phyloP scores from a whole-genome alignment of 2,113 vertebrate species.

The Saguinus imperator region DNA sequence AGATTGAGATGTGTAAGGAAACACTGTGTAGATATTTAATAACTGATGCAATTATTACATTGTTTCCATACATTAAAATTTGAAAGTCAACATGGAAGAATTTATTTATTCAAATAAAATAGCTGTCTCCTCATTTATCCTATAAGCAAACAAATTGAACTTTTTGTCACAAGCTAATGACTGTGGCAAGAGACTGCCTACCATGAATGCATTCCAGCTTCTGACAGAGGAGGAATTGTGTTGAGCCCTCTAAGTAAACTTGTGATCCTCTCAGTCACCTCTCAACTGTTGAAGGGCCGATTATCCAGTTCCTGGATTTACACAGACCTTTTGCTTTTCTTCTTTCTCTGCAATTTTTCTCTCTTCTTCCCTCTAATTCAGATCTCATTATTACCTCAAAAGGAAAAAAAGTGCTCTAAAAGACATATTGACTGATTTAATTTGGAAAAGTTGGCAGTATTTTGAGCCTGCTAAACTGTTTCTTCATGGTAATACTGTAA shows the following conservation, averaged over 20 bases:
- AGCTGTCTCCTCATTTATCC: not conserved
- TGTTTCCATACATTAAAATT: not conserved
- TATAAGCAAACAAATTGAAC: conserved; percentile 11
- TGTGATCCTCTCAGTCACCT: conserved; percentile 8
- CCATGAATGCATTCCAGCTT: not conserved
- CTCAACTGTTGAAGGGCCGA: not conserved
- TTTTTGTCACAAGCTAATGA: not conserved
- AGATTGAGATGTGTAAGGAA: not conserved
- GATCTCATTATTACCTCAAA: not conserved
- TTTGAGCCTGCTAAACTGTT: not conserved
- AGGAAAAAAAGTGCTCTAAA: not conserved
- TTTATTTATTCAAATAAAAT: conserved; percentile 36
- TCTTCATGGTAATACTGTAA: not conserved
- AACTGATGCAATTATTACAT: conserved; percentile 7
- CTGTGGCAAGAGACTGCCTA: not conserved
- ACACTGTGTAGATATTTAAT: conserved; percentile 5
- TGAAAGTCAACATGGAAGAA: conserved; percentile 13
- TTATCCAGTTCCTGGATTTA: conserved; percentile 20
- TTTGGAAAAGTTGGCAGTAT: conserved; percentile 9
- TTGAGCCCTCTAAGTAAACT: not conserved
- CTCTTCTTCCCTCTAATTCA: not conserved
- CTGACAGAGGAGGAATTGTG: not conserved
- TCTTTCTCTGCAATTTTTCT: not conserved
- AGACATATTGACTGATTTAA: not conserved
- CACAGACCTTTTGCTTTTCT: not conserved